phyloP scores from a whole-genome alignment of 2,113 vertebrate genomes.

The Chamaea fasciata region DNA sequence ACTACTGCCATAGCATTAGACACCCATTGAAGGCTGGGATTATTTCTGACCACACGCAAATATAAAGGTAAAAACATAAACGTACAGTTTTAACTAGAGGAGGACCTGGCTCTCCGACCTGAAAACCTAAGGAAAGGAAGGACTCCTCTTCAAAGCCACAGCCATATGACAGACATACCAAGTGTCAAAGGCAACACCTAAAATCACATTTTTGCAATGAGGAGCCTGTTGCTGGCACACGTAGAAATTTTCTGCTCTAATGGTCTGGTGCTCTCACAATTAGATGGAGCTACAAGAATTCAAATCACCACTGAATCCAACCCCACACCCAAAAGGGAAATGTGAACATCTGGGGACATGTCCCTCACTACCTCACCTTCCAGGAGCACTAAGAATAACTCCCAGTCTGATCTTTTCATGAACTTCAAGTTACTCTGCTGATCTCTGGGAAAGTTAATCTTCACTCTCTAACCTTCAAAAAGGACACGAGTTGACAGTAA shows the following conservation, averaged over 20 bases:
- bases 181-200: neutral
- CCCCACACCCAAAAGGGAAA: neutral
- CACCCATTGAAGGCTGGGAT: neutral
- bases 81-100: neutral
- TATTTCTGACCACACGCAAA: neutral
- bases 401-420: neutral
- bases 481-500: neutral
- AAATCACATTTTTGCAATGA: neutral
- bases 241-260: neutral
- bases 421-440: neutral
- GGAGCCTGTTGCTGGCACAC: neutral
- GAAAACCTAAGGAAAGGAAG: neutral
- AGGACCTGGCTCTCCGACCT: neutral
- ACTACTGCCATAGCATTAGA: neutral
- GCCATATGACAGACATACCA: neutral
- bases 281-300: neutral
- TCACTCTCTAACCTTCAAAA: neutral
- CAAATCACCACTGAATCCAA: neutral
- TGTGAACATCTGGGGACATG: neutral
- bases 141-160: neutral
- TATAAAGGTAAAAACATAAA: neutral
- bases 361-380: neutral
- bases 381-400: neutral
- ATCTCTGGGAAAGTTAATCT: neutral
- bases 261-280: neutral